These are phyloP conservation scores for Callaeas wilsoni DNA, from an alignment of 2,113 vertebrate genomes.

Conservation along the genomic window DNA sequence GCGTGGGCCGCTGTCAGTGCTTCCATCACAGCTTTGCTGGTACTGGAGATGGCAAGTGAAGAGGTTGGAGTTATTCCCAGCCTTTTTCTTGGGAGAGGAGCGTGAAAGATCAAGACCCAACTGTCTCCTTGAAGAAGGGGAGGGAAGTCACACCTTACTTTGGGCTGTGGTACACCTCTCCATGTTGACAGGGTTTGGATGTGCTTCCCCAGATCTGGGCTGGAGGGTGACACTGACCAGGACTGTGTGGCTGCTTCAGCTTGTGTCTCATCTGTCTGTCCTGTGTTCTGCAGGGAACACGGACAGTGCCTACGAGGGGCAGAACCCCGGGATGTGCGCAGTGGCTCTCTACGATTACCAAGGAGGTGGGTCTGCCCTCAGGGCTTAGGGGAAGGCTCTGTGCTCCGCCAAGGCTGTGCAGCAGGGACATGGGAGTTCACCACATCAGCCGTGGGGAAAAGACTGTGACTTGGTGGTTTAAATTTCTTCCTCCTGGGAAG, in stretches of 20 bases:
- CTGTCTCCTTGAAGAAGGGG: not conserved
- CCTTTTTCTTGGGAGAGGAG: not conserved
- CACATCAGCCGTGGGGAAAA: not conserved
- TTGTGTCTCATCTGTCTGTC: not conserved
- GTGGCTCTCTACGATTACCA: conserved; percentile 57
- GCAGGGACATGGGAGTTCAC: not conserved
- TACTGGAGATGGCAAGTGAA: not conserved
- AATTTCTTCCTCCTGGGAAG: not conserved
- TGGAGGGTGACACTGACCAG: not conserved
- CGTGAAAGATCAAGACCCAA: not conserved
- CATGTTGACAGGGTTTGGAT: not conserved
- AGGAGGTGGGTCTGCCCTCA: conserved; percentile 27
- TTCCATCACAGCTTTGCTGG: rapidly evolving
- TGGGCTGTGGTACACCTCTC: not conserved
- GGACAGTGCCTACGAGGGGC: not conserved
- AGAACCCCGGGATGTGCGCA: not conserved
- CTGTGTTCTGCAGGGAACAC: not conserved
- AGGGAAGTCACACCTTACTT: not conserved
- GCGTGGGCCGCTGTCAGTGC: not conserved
- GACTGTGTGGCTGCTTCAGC: not conserved
- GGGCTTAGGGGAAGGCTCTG: not conserved
- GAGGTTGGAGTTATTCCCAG: not conserved
- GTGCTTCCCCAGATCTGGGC: not conserved
- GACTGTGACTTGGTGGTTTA: not conserved
- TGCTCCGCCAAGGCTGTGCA: not conserved